These are phyloP conservation scores for Pedionomus torquatus DNA, from an alignment of 2,113 vertebrate species.

Conservation along the genomic window DNA sequence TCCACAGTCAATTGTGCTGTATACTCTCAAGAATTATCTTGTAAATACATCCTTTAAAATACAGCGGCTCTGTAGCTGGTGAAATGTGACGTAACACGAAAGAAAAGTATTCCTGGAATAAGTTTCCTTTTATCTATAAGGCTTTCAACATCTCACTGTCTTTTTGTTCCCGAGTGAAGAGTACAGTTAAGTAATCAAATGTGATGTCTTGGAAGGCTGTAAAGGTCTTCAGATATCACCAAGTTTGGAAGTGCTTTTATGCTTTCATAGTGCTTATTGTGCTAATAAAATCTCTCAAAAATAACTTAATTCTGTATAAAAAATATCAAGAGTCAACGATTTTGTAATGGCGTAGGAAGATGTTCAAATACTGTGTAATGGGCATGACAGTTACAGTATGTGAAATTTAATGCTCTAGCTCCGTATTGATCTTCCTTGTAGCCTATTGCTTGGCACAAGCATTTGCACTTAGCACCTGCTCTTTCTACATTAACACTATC, in stretches of 20 bases:
- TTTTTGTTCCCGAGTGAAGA: neutral
- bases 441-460: conserved; percentile 25
- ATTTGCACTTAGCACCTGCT: conserved; percentile 63
- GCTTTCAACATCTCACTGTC: neutral
- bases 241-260: neutral
- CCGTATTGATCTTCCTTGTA: conserved; percentile 76
- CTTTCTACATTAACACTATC: conserved; percentile 80
- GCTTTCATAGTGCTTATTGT: neutral
- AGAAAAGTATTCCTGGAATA: neutral
- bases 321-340: conserved; percentile 1
- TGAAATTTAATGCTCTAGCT: conserved; percentile 84
- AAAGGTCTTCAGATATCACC: neutral
- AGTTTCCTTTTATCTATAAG: neutral
- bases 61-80: neutral
- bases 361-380: conserved; percentile 36
- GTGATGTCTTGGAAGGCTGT: neutral
- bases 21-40: neutral
- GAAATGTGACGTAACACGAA: neutral
- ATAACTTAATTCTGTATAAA: neutral
- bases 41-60: neutral
- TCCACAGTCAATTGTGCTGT: neutral
- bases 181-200: neutral
- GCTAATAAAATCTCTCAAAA: conserved; percentile 9
- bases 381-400: conserved; percentile 68
- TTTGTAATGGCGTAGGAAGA: neutral